phyloP scores from a whole-genome alignment of 2,113 vertebrate genomes.

The Aphyosemion australe region DNA sequence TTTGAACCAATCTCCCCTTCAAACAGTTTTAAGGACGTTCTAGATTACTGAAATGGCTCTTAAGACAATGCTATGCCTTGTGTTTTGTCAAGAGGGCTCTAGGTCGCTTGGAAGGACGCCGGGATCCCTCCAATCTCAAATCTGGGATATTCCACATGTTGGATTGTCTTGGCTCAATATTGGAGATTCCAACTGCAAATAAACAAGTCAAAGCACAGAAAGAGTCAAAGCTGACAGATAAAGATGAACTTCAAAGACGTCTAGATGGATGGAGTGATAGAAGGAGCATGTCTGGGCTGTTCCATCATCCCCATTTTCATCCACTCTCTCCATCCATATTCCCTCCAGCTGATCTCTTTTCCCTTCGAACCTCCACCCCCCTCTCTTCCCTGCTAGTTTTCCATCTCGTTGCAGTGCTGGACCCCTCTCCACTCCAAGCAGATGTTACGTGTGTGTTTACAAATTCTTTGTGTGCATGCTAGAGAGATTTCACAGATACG shows the following conservation, averaged over 20 bases:
- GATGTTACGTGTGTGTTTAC: constrained; percentile 38
- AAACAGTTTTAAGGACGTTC: too few relatives aligned
- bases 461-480: constrained; percentile 1
- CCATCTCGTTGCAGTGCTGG: constrained; percentile 31
- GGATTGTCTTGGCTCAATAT: too few relatives aligned
- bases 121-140: too few relatives aligned
- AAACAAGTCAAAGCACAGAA: constrained; percentile 13
- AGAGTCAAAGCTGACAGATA: constrained; percentile 16
- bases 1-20: too few relatives aligned
- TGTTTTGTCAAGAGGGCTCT: too few relatives aligned
- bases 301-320: constrained; percentile 53
- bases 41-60: too few relatives aligned
- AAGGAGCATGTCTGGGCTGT: constrained; percentile 68
- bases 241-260: constrained; percentile 33
- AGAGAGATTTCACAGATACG: constrained; percentile 4
- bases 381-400: constrained; percentile 49
- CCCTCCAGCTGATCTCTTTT: constrained; percentile 24
- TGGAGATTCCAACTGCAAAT: neutral
- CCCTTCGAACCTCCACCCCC: neutral
- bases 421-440: constrained; percentile 51
- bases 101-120: too few relatives aligned
- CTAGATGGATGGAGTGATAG: constrained; percentile 43
- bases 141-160: too few relatives aligned
- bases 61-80: too few relatives aligned
- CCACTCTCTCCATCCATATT: constrained; percentile 42